These are phyloP conservation scores for Sebastes nivosus DNA, from an alignment of 2,797 vertebrate genomes.

Conservation along the genomic window DNA sequence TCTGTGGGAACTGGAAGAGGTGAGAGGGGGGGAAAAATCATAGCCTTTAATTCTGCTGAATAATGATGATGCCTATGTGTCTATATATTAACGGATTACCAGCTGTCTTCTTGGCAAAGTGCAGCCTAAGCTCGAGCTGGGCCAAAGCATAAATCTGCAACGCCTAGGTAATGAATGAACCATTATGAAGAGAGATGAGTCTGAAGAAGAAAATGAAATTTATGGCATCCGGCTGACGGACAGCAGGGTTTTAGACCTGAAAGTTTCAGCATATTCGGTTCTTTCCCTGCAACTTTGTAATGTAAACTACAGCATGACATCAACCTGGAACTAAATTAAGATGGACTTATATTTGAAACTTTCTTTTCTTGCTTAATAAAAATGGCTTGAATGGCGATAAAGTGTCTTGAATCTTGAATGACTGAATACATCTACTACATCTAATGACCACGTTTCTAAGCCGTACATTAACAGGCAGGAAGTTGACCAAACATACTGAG, in stretches of 20 bases:
- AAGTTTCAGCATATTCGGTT: neutral
- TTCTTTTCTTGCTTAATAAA: neutral
- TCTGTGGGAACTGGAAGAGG: conserved; percentile 1
- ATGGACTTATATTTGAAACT: neutral
- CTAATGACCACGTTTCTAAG: neutral
- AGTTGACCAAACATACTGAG: neutral
- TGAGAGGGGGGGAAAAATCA: neutral
- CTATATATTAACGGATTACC: conserved; percentile 56
- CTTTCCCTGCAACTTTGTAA: neutral
- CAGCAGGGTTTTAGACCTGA: conserved; percentile 13
- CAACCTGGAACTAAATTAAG: neutral
- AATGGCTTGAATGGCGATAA: neutral
- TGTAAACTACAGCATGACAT: neutral
- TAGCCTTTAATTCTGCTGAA: conserved; percentile 47
- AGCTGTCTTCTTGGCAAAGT: conserved; percentile 57
- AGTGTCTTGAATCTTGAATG: neutral
- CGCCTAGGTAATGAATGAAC: conserved; percentile 55
- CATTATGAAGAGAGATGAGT: conserved; percentile 56
- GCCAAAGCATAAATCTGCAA: conserved; percentile 62
- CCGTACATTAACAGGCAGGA: no score
- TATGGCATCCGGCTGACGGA: conserved; percentile 33
- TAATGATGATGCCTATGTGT: conserved; percentile 35
- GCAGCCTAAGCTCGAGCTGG: conserved; percentile 25
- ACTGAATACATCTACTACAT: neutral
- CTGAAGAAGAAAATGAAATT: conserved; percentile 42